Conservation (phyloP, 2,113 vertebrate species). For the Dissostichus mawsoni region DNA sequence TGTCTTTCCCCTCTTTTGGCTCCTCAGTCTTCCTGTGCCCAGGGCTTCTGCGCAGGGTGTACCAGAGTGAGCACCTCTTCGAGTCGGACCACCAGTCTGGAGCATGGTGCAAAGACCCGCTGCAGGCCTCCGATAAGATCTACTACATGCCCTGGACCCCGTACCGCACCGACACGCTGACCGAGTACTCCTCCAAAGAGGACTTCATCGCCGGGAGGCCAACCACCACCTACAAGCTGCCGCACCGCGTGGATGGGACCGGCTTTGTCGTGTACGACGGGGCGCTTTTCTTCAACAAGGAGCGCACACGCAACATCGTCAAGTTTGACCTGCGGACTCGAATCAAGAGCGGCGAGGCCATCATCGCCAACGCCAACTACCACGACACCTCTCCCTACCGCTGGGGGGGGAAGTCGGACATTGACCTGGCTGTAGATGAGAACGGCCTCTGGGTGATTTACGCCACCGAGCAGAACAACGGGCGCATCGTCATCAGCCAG, state of each 20-base stretch:
- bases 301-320: constrained; percentile 97
- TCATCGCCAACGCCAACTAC: constrained; percentile 98
- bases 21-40: constrained; percentile 98
- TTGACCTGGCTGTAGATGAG: constrained; percentile 97
- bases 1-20: constrained; percentile 84
- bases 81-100: constrained; percentile 99
- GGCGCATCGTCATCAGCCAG: constrained; percentile 97
- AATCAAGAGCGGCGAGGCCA: constrained; percentile 98
- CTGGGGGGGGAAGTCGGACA: constrained; percentile 98
- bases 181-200: constrained; percentile 97
- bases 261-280: constrained; percentile 98
- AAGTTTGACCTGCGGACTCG: constrained; percentile 97
- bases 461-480: constrained; percentile 98
- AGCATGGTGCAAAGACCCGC: constrained; percentile 98
- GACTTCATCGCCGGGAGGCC: constrained; percentile 97
- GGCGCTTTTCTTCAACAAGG: constrained; percentile 98
- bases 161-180: constrained; percentile 95
- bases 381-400: constrained; percentile 98
- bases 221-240: constrained; percentile 97
- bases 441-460: constrained; percentile 99
- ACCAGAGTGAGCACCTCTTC: constrained; percentile 98
- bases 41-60: constrained; percentile 95
- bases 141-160: constrained; percentile 99
- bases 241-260: constrained; percentile 95
- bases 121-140: constrained; percentile 98